These are phyloP conservation scores for Diaphora mendica DNA, from an alignment of 2,888 invertebrate genomes.

Conservation along the genomic window DNA sequence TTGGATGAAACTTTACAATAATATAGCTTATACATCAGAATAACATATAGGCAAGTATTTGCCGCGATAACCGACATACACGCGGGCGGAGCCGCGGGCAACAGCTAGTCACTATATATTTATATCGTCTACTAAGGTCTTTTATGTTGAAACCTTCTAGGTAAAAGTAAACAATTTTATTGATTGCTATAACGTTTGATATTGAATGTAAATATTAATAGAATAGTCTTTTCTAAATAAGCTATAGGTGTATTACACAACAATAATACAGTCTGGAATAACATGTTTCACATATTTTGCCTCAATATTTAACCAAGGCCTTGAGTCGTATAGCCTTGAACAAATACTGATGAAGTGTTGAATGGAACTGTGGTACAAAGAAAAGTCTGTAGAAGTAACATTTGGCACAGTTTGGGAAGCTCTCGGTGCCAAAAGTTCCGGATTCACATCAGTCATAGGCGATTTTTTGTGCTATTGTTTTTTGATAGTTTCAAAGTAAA, in stretches of 20 bases:
- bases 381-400: constrained; percentile 34
- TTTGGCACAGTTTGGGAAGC: constrained; percentile 41
- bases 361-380: constrained; percentile 28
- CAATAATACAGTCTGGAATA: neutral
- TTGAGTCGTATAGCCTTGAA: constrained; percentile 27
- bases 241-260: neutral
- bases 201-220: neutral
- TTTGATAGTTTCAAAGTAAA: constrained; percentile 33
- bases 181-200: too few species aligned
- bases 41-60: too few species aligned
- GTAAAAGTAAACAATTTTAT: neutral
- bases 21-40: too few species aligned
- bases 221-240: neutral
- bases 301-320: constrained; percentile 22
- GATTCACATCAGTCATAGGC: constrained; percentile 37
- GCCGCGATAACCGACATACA: too few species aligned
- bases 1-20: too few species aligned
- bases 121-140: neutral
- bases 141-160: neutral
- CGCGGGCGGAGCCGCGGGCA: too few species aligned
- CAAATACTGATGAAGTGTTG: constrained; percentile 35
- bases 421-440: constrained; percentile 47
- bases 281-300: neutral
- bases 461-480: constrained; percentile 47
- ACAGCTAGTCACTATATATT: too few species aligned